A percentile compares a stretch with the other conserved stretches of the same genome.
Conservation (phyloP, 2,797 vertebrate species). For the Molossus alvarezi region DNA sequence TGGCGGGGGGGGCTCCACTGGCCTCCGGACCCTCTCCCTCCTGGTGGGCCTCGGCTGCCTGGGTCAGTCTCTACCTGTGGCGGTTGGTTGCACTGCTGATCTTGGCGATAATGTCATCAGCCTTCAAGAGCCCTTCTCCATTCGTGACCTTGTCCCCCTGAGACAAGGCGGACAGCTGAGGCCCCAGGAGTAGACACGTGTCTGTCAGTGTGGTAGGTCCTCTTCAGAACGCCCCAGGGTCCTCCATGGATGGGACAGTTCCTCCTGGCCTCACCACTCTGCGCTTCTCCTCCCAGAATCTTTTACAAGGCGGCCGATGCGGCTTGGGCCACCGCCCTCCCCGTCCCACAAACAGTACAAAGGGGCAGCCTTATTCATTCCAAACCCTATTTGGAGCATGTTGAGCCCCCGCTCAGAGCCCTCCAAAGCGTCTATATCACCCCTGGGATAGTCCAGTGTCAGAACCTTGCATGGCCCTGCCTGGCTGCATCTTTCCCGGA, state of each 20-base stretch:
- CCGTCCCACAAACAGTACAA: accelerated
- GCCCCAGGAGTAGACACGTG: neutral
- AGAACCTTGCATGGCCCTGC: accelerated
- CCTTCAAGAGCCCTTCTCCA: neutral
- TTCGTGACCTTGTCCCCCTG: neutral
- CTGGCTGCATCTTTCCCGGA: neutral
- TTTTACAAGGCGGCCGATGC: neutral
- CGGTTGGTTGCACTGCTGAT: neutral
- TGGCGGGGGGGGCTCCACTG: accelerated
- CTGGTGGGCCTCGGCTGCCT: neutral
- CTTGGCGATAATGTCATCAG: neutral
- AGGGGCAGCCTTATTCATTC: neutral
- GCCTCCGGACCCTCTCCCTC: conserved; percentile 8
- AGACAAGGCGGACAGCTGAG: neutral
- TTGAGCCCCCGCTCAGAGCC: neutral
- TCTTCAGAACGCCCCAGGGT: neutral
- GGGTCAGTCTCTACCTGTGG: neutral
- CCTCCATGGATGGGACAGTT: neutral
- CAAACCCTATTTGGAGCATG: too few relatives aligned
- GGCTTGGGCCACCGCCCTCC: accelerated
- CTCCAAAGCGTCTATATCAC: neutral
- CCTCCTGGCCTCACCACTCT: neutral
- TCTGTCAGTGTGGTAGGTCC: neutral
- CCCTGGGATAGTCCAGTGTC: neutral
- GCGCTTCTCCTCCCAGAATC: neutral